Evolutionary conservation across 2,113 vertebrate genomes (phyloP).

Genomic region (Lampris megalopsis): DNA sequence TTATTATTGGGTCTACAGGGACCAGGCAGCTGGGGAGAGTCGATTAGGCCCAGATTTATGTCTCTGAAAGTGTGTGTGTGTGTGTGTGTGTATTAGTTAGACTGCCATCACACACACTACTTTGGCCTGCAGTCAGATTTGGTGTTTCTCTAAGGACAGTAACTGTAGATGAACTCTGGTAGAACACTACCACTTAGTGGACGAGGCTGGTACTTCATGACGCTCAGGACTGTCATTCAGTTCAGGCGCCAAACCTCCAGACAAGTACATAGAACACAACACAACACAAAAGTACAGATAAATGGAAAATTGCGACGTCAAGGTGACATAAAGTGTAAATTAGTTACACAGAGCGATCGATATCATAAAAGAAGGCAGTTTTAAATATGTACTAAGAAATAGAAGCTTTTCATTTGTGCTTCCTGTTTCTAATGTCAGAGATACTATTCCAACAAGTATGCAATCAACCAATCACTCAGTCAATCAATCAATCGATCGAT

Average conservation of each 20-base stretch:
- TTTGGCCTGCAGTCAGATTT: slow-evolving; percentile 16
- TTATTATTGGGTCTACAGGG: slow-evolving; percentile 76
- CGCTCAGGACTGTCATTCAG: background rate
- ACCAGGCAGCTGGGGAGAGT: slow-evolving; percentile 74
- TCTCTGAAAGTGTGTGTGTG: slow-evolving; percentile 54
- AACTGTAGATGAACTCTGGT: slow-evolving; percentile 28
- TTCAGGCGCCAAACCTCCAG: background rate
- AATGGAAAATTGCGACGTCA: too few species aligned
- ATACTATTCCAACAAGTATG: too few species aligned
- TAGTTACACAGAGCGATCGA: too few species aligned
- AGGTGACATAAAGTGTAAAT: too few species aligned
- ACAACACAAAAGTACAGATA: background rate
- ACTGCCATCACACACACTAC: slow-evolving; percentile 38
- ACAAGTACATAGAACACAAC: background rate
- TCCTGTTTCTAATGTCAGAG: too few species aligned
- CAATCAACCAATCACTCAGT: too few species aligned
- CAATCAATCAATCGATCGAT: too few species aligned
- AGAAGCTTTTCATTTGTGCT: too few species aligned
- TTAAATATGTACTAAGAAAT: too few species aligned
- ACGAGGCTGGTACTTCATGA: slow-evolving; percentile 24
- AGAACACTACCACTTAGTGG: slow-evolving; percentile 68
- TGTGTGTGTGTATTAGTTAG: slow-evolving; percentile 41
- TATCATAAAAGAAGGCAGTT: too few species aligned
- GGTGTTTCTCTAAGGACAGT: background rate
- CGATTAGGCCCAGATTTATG: slow-evolving; percentile 79